Evolutionary conservation across 2,797 vertebrate genomes (phyloP), one percentile per base, ranked within the genome.

Genomic region (Tolypeutes matacus): DNA sequence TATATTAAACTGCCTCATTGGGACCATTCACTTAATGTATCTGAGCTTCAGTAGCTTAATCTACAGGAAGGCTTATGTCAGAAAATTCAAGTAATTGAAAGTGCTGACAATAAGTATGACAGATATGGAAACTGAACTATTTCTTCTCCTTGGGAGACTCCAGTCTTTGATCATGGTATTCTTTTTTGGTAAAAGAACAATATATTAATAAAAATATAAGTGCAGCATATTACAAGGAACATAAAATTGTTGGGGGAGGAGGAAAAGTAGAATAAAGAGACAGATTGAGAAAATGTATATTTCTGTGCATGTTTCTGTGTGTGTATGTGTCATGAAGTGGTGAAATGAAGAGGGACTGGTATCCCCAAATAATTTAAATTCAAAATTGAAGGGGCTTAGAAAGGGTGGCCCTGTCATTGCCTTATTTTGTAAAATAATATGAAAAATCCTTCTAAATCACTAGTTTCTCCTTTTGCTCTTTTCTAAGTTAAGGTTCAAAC

Each of bases 401-500:
- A 15, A 34, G 12, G 65, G 36, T 34, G 53, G 18, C 31, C 21
- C 42, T 78, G 21, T 36, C 36, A 34, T 85, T 58, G 13, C 31
- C 12, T 89, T 39, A 21, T 10, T 70, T 36, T 80, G 10, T 82
- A 81, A 80, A 86, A 82, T 85, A 95, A 29, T 25, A 83, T 69
- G 53, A 72, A 93, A 18, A 87, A 36, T 27, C 29, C 25, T 36
- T 85, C 49, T 51, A 42, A 77, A 93, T 78, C 31, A 78, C 42
- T 49, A 49, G 29, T 76, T 73, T 4, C 0, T 88, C 86, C 36
- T 62, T 58, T 69, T 94, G 4, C 0, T 94, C 95, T 97, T 94
- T 93, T 53, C 80, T 89, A 86, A 92, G 62, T 70, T 77, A 75
- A 93, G 93, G 90, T 73, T 93, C 93, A 76, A 95, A 93, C 88